phyloP scores from a whole-genome alignment of 2,888 invertebrate species.

The Zonitis immaculata region DNA sequence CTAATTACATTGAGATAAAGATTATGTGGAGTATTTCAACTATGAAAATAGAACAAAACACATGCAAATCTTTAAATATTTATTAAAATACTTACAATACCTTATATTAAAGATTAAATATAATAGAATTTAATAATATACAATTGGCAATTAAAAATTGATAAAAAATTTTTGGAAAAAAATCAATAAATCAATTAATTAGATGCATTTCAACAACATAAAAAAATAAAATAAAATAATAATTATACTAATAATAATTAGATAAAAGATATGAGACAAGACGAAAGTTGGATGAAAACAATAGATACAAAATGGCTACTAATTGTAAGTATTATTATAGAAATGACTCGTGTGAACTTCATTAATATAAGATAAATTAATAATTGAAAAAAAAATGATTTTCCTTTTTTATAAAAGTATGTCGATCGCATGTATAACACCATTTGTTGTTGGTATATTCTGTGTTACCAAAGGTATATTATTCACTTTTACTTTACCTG shows the following conservation, averaged over 20 bases:
- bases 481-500: conserved; percentile 81
- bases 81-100: not conserved
- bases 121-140: not conserved
- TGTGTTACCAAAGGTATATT: conserved; percentile 76
- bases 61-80: not conserved
- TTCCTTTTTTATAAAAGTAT: conserved; percentile 53
- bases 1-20: no score
- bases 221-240: not conserved
- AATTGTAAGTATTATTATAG: not conserved
- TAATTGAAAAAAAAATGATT: not conserved
- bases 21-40: no score
- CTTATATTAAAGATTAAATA: not conserved
- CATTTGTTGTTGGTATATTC: conserved; percentile 84
- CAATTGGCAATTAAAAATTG: not conserved
- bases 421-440: conserved; percentile 81
- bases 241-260: not conserved
- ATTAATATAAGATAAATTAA: conserved; percentile 8
- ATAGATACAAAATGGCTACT: not conserved
- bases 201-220: not conserved
- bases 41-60: not conserved
- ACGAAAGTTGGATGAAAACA: not conserved
- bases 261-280: not conserved
- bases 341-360: not conserved
- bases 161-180: not conserved
- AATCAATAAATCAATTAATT: not conserved